Conservation (phyloP, 2,888 invertebrate genomes). For the Drosophila multiciliata region DNA sequence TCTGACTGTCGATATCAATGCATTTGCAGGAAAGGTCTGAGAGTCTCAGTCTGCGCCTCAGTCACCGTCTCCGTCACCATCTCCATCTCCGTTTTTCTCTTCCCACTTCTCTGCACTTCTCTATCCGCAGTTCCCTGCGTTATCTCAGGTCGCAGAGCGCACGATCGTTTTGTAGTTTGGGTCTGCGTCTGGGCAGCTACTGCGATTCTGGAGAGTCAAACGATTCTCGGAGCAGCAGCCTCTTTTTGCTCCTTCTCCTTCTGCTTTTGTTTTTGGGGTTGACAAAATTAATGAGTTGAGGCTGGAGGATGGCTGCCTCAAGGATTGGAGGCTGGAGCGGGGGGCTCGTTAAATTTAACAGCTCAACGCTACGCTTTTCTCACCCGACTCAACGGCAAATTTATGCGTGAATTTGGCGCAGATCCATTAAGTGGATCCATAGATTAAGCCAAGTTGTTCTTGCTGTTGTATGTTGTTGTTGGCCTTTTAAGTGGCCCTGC, state of each 20-base stretch:
- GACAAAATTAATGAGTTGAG: conserved; percentile 77
- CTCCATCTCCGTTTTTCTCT: neutral
- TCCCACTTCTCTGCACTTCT: neutral
- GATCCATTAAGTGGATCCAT: conserved; percentile 82
- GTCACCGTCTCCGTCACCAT: neutral
- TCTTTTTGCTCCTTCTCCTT: neutral
- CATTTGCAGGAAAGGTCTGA: neutral
- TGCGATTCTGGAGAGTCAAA: conserved; percentile 58
- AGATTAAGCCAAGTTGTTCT: conserved; percentile 63
- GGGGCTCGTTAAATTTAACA: conserved; percentile 78
- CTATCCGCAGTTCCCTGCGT: conserved; percentile 26
- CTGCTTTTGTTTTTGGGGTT: conserved; percentile 59
- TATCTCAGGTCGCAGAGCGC: conserved; percentile 56
- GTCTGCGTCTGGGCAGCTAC: conserved; percentile 71
- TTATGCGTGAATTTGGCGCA: conserved; percentile 83
- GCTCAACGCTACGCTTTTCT: conserved; percentile 68
- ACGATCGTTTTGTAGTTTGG: conserved; percentile 74
- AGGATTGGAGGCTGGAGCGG: conserved; percentile 10
- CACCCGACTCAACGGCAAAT: conserved; percentile 64
- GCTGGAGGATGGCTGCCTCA: conserved; percentile 3
- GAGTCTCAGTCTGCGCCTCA: neutral
- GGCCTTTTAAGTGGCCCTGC: conserved; percentile 55
- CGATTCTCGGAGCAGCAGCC: conserved; percentile 23
- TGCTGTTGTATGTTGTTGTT: conserved; percentile 28
- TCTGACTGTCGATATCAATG: conserved; percentile 2